phyloP scores from a whole-genome alignment of 2,888 invertebrate species.

The Amiota communis region DNA sequence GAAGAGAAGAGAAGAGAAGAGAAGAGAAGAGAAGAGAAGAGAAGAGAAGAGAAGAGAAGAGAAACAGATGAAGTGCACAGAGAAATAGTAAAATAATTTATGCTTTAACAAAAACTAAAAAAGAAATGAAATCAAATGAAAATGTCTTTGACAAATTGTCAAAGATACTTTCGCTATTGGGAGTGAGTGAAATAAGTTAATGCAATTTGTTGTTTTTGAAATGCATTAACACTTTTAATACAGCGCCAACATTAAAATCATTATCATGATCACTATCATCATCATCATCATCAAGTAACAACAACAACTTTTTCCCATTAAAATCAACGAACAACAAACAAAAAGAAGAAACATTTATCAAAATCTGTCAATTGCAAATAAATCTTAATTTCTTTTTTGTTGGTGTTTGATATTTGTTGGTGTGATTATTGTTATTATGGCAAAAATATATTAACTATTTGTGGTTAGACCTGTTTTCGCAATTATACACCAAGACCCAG shows the following conservation, averaged over 20 bases:
- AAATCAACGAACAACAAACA: neutral
- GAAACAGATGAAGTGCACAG: too few species aligned
- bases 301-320: conserved; percentile 29
- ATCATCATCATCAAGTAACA: conserved; percentile 33
- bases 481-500: neutral
- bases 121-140: conserved; percentile 14
- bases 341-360: conserved; percentile 54
- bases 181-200: neutral
- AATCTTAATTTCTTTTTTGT: conserved; percentile 33
- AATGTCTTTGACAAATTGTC: conserved; percentile 23
- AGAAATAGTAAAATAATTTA: too few species aligned
- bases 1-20: neutral
- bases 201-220: conserved; percentile 12
- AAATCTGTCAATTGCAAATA: conserved; percentile 61
- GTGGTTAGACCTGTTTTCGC: neutral
- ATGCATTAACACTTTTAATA: too few species aligned
- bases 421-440: conserved; percentile 8
- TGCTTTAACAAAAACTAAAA: neutral
- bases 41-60: neutral
- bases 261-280: conserved; percentile 15
- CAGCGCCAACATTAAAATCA: neutral
- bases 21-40: neutral
- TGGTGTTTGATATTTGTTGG: too few species aligned
- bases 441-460: conserved; percentile 12
- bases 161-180: conserved; percentile 13